Base-by-base conservation (phyloP, 2,888 invertebrate genomes). In the Mongoloraphidia duomilia region DNA sequence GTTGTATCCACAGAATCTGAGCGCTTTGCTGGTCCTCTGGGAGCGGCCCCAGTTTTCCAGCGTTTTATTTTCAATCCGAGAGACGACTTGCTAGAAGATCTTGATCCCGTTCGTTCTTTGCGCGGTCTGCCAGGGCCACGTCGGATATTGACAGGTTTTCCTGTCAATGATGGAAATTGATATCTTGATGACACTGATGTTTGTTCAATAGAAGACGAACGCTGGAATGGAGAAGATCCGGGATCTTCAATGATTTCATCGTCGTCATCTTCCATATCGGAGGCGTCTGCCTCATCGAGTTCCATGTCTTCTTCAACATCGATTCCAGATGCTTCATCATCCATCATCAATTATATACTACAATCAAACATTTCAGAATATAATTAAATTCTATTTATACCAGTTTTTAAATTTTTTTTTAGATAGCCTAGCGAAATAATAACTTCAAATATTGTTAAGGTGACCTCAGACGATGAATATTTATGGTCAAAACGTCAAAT, bases 81-180 rank as follows among this genome's bases (percentile, higher is more conserved):
- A 10, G 61, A 56, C 47, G 53, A 50, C 47, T 55, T 55, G 40
- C 51, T 55, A n/a, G 61, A 59, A 37, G 63, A 54, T 39, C 59
- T 61, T 12, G 59, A 49, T 33, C 64, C 63, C 53, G 65, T 74
- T 51, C 81, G 80, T 65, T 87, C 86, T 61, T 87, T 84, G 53
- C 86, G 74, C 10, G 88, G 87, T 59, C 88, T 73, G 11, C 88
- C 87, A 13, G 87, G 83, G 44, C 87, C 86, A 54, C 87, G 74
- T 55, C 81, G 76, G 47, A 80, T 77, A 49, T 75, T 69, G 46
- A 76, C 62, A 44, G 77, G 76, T 62, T 77, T 77, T 35, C 77
- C 75, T 51, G 72, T 69, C 56, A 74, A 72, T 1, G 78, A 77
- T 49, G 68, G 70, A 17, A 79, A 78, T 26, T 78, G 79, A 12